phyloP scores from a whole-genome alignment of 1,140 invertebrate genomes.

The Macrosteles quadrilineatus region DNA sequence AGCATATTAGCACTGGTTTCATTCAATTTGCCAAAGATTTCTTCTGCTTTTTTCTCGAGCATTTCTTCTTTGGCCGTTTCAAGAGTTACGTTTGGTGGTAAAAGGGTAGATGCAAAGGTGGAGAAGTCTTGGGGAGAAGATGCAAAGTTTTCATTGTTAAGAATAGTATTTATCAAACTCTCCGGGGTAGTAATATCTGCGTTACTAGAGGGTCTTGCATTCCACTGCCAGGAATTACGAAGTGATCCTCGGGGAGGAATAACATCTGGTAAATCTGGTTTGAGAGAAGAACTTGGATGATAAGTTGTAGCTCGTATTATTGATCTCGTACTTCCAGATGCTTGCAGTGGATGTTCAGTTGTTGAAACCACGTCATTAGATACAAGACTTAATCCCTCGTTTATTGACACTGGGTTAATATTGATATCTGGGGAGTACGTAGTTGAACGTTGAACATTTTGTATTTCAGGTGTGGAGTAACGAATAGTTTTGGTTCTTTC shows the following conservation, averaged over 20 bases:
- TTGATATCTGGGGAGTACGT: not conserved
- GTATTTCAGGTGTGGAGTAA: slow-evolving; percentile 37
- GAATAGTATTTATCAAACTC: too few species aligned
- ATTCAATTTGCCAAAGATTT: slow-evolving; percentile 74
- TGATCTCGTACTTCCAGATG: not conserved
- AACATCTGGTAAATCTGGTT: not conserved
- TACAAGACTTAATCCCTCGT: slow-evolving; percentile 5
- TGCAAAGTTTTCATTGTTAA: too few species aligned
- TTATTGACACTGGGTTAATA: slow-evolving; percentile 10
- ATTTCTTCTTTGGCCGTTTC: slow-evolving; percentile 9
- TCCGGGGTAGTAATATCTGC: slow-evolving; percentile 24
- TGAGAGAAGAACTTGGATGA: slow-evolving; percentile 6
- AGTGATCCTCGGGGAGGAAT: slow-evolving; percentile 12
- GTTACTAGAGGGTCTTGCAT: slow-evolving; percentile 26
- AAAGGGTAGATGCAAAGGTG: slow-evolving; percentile 9
- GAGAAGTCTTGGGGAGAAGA: slow-evolving; percentile 14
- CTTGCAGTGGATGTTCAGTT: not conserved
- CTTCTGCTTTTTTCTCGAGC: slow-evolving; percentile 60
- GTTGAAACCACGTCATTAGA: not conserved
- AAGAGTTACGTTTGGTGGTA: slow-evolving; percentile 40
- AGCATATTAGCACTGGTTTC: slow-evolving; percentile 70
- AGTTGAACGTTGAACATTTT: not conserved
- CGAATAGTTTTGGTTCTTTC: slow-evolving; percentile 33
- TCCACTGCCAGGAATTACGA: slow-evolving; percentile 38
- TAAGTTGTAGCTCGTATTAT: slow-evolving; percentile 15